Conservation (phyloP, 2,113 vertebrate genomes). For the Corvus moneduloides region DNA sequence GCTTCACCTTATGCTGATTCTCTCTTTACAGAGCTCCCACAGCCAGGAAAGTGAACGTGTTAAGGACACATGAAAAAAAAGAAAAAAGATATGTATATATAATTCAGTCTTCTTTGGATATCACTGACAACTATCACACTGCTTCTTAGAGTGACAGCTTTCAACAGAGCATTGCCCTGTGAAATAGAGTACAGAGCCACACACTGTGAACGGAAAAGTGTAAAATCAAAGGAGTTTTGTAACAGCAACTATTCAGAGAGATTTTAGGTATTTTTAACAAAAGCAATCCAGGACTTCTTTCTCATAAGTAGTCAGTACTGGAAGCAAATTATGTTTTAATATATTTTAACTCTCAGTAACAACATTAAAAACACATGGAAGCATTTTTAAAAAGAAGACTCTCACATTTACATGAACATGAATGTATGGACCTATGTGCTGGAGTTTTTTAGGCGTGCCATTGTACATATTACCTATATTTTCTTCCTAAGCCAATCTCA, state of each 20-base stretch:
- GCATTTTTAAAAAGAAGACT: not conserved
- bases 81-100: not conserved
- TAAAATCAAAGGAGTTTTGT: slow-evolving; percentile 68
- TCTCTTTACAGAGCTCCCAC: slow-evolving; percentile 19
- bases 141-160: slow-evolving; percentile 59
- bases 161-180: slow-evolving; percentile 66
- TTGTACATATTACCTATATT: not conserved
- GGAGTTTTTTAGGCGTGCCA: not conserved
- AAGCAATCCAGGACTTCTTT: slow-evolving; percentile 20
- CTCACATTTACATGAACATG: not conserved
- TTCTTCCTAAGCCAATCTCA: not conserved
- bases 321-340: slow-evolving; percentile 33
- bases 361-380: not conserved
- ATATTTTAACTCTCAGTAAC: not conserved
- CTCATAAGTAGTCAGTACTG: not conserved
- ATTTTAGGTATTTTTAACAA: slow-evolving; percentile 58
- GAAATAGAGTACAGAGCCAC: slow-evolving; percentile 68
- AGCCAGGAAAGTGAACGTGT: slow-evolving; percentile 34
- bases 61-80: slow-evolving; percentile 40
- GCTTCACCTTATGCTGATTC: slow-evolving; percentile 60
- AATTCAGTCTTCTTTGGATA: slow-evolving; percentile 59
- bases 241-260: slow-evolving; percentile 52
- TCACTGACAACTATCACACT: slow-evolving; percentile 45
- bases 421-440: accelerated
- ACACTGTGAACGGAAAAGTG: slow-evolving; percentile 61